Evolutionary conservation across 2,113 vertebrate genomes (phyloP), one percentile per base, ranked within the genome.

Genomic region (Malurus cyaneus): DNA sequence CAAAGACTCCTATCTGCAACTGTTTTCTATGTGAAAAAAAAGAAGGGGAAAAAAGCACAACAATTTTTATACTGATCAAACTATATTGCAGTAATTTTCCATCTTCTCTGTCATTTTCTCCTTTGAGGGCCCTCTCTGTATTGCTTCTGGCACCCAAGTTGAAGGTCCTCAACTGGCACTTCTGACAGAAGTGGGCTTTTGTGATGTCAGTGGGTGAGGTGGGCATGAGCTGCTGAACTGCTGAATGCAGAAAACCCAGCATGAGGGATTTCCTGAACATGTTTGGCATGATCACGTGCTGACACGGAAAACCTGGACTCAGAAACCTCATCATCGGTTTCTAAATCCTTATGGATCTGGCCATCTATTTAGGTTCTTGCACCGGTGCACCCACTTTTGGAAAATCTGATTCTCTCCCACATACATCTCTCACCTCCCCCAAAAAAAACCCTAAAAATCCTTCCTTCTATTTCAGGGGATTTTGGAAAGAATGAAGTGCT

Each of bases 401-500:
- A 94, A 96, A 96, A 91, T 78, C 47, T 93, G 61, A 82, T 88
- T 89, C 66, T 28, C 12, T 85, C 31, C 32, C 26, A 47, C 44
- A 47, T 34, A 26, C 34, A 32, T 70, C 12, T 23, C 14, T 18
- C 19, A n/a, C 32, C 20, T 17, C 32, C 9, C 21, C 3, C 36
- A 8, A 36, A 36, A 24, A 34, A 86, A 57, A 18, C 31, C 47
- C 18, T 36, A 32, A 71, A 82, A 74, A 41, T 31, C 49, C 19
- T 74, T 53, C 79, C 73, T 86, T 65, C 89, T 93, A 79, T 96
- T 96, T 86, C 67, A 86, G 26, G 77, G 83, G 64, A 88, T 85
- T 86, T 86, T 53, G 49, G 86, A 65, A 91, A 88, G 86, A 94
- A 93, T 82, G 64, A 88, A 86, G 72, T 31, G 85, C 71, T 92